Base-by-base conservation (phyloP, 2,888 invertebrate genomes). In the Adineta ricciae region DNA sequence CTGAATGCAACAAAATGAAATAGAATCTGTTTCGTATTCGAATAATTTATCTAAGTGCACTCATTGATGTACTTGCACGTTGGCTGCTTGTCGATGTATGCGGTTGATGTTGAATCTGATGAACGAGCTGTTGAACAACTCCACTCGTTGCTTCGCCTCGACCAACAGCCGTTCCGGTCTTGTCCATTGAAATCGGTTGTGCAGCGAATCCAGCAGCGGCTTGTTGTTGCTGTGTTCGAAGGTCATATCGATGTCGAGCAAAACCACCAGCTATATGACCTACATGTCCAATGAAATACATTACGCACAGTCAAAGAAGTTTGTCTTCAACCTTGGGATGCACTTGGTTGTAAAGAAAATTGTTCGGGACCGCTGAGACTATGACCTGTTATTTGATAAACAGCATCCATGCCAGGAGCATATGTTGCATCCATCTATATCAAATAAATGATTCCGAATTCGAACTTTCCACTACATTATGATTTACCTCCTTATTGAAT, bases 111-210 rank as follows among this genome's bases (percentile, higher is more conserved):
- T 78, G 78, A 78, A 78, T 78, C 41, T 78, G 78, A 41, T 78
- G 78, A 41, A 78, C 78, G n/a, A 78, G 78, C 11, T 78, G 78
- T 78, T 78, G 78, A n/a, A 78, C 78, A n/a, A 78, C 78, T n/a
- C 78, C 41, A n/a, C n/a, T 41, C 4, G 38, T 41, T 41, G 38
- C 41, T 41, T 78, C 78, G 9, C 41, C 41, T 19, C 64, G 64
- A 27, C 64, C 64, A 0, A 64, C 64, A 32, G 19, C 32, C 16
- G 64, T 7, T 32, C 32, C 64, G 5, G 3, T 64, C 19, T 64
- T 64, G 19, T 64, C 64, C 19, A 19, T 14, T 64, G 64, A 32
- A 27, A 64, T 27, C n/a, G 38, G 78, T 78, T 78, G 78, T 41
- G 24, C 2, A 9, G 41, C 41, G 2, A n/a, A 14, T 41, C 24